Evolutionary conservation across 2,888 invertebrate genomes (phyloP), one percentile per base, ranked within the genome.

Genomic region (Tanytarsus gracilentus): DNA sequence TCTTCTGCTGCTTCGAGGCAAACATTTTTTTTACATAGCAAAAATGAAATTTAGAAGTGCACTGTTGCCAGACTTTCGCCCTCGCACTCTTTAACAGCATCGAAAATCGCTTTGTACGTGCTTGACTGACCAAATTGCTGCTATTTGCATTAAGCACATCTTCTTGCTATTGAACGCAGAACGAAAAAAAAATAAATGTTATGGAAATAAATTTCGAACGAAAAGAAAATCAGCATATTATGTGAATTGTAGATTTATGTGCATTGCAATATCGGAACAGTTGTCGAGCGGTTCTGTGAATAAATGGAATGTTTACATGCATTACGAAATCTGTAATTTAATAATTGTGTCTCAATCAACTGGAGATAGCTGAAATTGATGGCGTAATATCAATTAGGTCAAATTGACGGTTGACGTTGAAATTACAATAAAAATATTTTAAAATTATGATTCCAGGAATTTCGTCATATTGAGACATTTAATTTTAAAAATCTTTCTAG

Each of bases 221-320:
- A 23, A n/a, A 25, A 21, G 8, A 30, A 53, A 21, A 53, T 30
- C 52, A 52, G 36, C 18, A 25, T 25, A 40, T 16, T 40, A 55
- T 49, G 25, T 23, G 49, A n/a, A 49, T 49, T 49, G 36, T 23
- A 40, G 21, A 55, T 55, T 55, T 55, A 55, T 55, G 55, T 53
- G 29, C 53, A 53, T 53, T 29, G 44, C 44, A 44, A 44, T 36
- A n/a, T n/a, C n/a, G n/a, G n/a, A n/a, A n/a, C n/a, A n/a, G n/a
- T n/a, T n/a, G n/a, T n/a, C n/a, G n/a, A n/a, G n/a, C 36, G 16
- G 16, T 36, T 36, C 36, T 1, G 36, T n/a, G n/a, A n/a, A n/a
- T n/a, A n/a, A n/a, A 36, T n/a, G 33, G n/a, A 33, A 44, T 44
- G 44, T 44, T 44, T 44, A 44, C 44, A 44, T 44, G 16, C n/a